Percentiles rank a stretch among this genome's conserved stretches.
Conservation (phyloP, 2,888 invertebrate species). For the Dermolepida albohirtum region DNA sequence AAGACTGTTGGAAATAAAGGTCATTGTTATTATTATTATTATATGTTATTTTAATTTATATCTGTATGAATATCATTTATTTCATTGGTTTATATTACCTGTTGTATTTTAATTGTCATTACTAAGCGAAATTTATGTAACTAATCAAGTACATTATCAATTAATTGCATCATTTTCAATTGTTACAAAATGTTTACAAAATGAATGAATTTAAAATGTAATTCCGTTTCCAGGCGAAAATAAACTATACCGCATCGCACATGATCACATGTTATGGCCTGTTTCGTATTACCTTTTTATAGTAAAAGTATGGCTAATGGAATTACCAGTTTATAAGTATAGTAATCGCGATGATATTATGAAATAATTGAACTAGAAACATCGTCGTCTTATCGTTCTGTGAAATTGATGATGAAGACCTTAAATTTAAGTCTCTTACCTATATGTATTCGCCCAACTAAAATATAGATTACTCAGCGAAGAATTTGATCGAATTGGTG, state of each 20-base stretch:
- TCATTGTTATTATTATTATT: too few relatives aligned
- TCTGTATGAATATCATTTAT: too few relatives aligned
- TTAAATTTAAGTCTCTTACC: slow-evolving; percentile 22
- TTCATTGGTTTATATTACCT: too few relatives aligned
- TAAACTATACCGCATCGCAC: neutral
- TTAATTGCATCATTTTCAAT: too few relatives aligned
- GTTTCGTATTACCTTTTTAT: slow-evolving; percentile 22
- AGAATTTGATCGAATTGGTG: slow-evolving; percentile 3
- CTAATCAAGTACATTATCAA: too few relatives aligned
- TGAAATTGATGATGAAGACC: slow-evolving; percentile 33
- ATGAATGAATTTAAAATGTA: slow-evolving; percentile 8
- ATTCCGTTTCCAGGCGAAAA: slow-evolving; percentile 13
- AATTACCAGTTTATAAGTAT: slow-evolving; percentile 28
- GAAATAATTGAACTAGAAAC: slow-evolving; percentile 18
- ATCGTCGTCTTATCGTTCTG: slow-evolving; percentile 2
- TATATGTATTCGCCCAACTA: slow-evolving; percentile 14
- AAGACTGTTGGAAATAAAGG: too few relatives aligned
- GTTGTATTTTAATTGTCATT: too few relatives aligned
- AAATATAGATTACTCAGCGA: slow-evolving; percentile 1
- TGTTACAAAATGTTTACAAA: too few relatives aligned
- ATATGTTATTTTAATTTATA: too few relatives aligned
- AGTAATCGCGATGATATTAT: slow-evolving; percentile 24
- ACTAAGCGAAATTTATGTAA: too few relatives aligned
- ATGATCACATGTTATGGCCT: slow-evolving; percentile 11
- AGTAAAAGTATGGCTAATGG: slow-evolving; percentile 12